Conservation (phyloP, 1,140 invertebrate genomes). For the Pentalonia nigronervosa region DNA sequence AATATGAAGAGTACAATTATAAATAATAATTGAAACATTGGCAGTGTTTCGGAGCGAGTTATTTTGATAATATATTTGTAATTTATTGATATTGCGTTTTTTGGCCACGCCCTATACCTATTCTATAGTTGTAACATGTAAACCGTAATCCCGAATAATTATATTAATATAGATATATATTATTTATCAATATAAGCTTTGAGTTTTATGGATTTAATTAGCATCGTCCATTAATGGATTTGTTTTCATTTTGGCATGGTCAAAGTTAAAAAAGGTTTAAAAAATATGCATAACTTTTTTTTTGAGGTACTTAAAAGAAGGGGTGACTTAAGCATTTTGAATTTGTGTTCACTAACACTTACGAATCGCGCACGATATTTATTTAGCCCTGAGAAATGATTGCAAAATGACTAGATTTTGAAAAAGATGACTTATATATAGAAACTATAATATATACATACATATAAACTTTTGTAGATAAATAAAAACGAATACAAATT, state of each 20-base stretch:
- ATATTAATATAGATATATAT: no score
- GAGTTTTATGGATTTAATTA: no score
- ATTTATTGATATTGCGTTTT: not conserved
- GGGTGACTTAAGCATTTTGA: not conserved
- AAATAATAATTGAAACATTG: no score
- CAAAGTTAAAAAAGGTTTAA: no score
- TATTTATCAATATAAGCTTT: no score
- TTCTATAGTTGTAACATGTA: not conserved
- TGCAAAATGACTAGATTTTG: not conserved
- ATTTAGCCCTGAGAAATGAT: not conserved
- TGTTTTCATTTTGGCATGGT: no score
- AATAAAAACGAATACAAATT: no score
- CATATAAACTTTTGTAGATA: not conserved
- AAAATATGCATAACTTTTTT: no score
- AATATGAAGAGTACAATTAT: no score
- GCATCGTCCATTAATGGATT: no score
- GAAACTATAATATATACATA: not conserved
- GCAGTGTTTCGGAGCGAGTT: not conserved
- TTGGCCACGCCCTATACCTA: not conserved
- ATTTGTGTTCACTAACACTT: not conserved
- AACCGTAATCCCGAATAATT: no score
- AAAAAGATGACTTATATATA: not conserved
- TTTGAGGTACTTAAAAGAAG: no score
- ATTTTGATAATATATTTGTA: not conserved
- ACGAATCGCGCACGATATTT: not conserved